Base-by-base conservation (phyloP, 2,888 invertebrate genomes). In the Cephonodes hylas region DNA sequence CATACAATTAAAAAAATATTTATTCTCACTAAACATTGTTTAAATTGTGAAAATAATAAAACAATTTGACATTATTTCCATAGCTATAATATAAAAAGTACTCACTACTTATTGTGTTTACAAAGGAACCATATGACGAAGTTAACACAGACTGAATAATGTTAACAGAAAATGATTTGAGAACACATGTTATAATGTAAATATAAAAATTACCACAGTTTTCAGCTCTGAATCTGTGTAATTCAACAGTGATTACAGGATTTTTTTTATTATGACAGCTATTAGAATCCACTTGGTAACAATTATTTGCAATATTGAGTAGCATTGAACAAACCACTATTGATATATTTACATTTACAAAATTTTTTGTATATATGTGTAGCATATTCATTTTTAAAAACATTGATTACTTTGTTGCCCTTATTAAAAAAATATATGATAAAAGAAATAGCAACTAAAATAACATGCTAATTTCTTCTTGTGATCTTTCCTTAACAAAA, bases 171-270 rank as follows among this genome's bases (percentile, higher is more conserved):
- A 77, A 79, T 81, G 76, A 69, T 73, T 77, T 73, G 70, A 68
- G 70, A 79, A 75, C 88, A 88, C 81, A 86, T 88, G 86, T 85
- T 83, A 61, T 76, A 78, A 83, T 73, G 80, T 83, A 83, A 85
- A 84, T 81, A 85, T 72, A 71, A 69, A 63, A 62, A 67, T 69
- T 66, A 58, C 68, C 71, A 71, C 62, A 72, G 74, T 76, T 76
- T 76, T 75, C 69, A 72, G 77, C 67, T 70, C 70, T 64, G 69
- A 63, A 62, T 66, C 66, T 72, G 69, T 66, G 66, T 73, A 68
- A 67, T 59, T 56, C 44, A 57, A 56, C 53, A 62, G 64, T 66
- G 58, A 69, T 68, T 68, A 65, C 67, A 60, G 65, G 69, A 73
- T 53, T 67, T 67, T 67, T 67, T 76, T 74, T 73, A 73, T 80